phyloP scores from a whole-genome alignment of 1,140 invertebrate species.

The Pachyrhynchus sulphureomaculatus region DNA sequence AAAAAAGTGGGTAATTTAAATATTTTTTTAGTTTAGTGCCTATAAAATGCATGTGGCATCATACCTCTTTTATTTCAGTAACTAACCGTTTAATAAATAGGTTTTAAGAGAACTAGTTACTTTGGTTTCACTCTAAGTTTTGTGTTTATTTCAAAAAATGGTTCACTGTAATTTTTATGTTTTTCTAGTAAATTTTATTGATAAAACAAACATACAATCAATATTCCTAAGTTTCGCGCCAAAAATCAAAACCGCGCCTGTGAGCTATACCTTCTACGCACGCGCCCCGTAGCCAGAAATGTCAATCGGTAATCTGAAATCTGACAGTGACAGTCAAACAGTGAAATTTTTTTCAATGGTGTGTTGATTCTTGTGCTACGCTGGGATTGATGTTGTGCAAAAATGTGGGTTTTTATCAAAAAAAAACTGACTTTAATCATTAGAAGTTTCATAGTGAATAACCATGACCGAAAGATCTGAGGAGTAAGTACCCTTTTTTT shows the following conservation, averaged over 20 bases:
- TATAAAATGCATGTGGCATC: too few relatives aligned
- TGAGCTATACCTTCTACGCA: constrained; percentile 21
- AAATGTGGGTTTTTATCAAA: constrained; percentile 52
- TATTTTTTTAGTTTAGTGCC: too few relatives aligned
- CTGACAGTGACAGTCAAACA: constrained; percentile 27
- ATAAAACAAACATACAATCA: constrained; percentile 10
- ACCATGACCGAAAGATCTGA: constrained; percentile 76
- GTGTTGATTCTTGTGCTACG: constrained; percentile 45
- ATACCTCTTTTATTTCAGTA: too few relatives aligned
- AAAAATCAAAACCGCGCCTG: constrained; percentile 26
- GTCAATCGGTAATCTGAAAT: constrained; percentile 27
- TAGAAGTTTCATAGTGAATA: constrained; percentile 69
- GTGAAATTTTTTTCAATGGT: constrained; percentile 41
- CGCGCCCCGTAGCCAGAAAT: constrained; percentile 34
- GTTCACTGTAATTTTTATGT: too few relatives aligned
- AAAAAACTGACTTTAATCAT: constrained; percentile 63
- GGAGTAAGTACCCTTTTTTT: constrained; percentile 60
- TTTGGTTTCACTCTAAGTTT: too few relatives aligned
- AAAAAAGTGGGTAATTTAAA: too few relatives aligned
- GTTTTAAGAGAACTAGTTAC: too few relatives aligned
- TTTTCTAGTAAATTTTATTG: too few relatives aligned
- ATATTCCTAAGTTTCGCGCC: constrained; percentile 25
- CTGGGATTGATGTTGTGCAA: constrained; percentile 49
- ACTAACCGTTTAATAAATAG: too few relatives aligned
- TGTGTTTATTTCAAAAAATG: too few relatives aligned